Base-by-base conservation (phyloP, 2,113 vertebrate species). In the Hymenochirus boettgeri region DNA sequence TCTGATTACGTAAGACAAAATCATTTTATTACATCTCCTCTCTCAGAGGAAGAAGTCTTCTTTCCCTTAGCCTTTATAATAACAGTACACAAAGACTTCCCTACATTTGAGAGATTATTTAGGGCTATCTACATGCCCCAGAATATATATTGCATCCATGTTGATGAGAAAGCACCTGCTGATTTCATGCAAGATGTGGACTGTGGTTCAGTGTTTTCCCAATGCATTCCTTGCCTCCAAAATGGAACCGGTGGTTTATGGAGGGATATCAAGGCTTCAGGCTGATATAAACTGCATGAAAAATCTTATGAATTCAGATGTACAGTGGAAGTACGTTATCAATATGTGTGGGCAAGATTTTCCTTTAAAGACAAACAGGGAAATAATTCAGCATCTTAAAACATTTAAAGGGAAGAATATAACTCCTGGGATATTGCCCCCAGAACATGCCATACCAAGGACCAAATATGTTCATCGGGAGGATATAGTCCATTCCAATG, bases 271-370 rank as follows among this genome's bases (percentile, higher is more conserved):
- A 8, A 59, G 74, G 52, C 80, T 81, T 23, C 67, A 72, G 61
- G 77, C 85, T 0, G 85, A 86, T 35, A 31, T 85, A 54, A 65
- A 81, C 72, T 86, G 85, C 69, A 47, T 86, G 67, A 35, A 47
- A 8, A 82, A 86, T 53, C 79, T 86, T 1, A 12, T 67, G 8
- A 7, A 17, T 2, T 73, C 74, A 0, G 0, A 31, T 7, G 18
- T 73, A 0, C 72, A 4, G 0, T 86, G 85, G 85, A 77, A 70
- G 29, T 85, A 84, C 0, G 33, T 75, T 2, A 47, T 86, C 56
- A 86, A 86, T 72, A 69, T 76, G 13, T 86, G 85, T 2, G 85
- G 85, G 1, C 85, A 86, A 22, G 85, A 86, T 46, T 86, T 85
- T 19, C 85, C 85, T 1, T 59, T 86, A 65, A 80, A 74, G 42